Evolutionary conservation across 2,113 vertebrate species (phyloP).

Genomic region (Erythrolamprus reginae): DNA sequence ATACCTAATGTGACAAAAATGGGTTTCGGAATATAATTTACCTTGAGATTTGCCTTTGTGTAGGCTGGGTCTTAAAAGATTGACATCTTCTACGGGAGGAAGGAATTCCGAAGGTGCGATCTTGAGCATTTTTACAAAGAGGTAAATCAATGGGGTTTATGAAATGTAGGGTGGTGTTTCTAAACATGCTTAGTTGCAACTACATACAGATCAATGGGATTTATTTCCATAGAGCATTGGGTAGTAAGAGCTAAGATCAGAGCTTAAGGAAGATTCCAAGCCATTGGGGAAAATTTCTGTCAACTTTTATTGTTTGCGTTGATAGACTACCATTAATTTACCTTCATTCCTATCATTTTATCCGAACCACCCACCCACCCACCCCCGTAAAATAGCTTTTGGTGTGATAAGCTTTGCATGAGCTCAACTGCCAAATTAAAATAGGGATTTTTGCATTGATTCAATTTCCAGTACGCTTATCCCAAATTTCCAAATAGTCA

Average conservation of each 20-base stretch:
- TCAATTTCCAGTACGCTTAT: background rate
- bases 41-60: conserved; percentile 28
- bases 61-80: conserved; percentile 20
- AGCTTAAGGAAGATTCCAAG: background rate
- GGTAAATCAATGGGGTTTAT: background rate
- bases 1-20: conserved; percentile 28
- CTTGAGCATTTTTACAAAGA: background rate
- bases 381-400: background rate
- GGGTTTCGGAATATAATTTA: conserved; percentile 31
- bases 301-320: background rate
- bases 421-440: background rate
- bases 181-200: background rate
- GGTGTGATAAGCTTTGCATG: background rate
- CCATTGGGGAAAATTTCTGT: background rate
- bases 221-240: background rate
- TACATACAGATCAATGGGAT: background rate
- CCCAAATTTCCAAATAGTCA: background rate
- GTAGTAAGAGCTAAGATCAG: background rate
- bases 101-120: background rate
- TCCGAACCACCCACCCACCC: background rate
- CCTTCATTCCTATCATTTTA: background rate
- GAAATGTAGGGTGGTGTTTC: background rate
- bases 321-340: background rate
- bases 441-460: too few species aligned
- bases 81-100: background rate